Percentiles rank a stretch among this genome's conserved stretches.
These are phyloP conservation scores for Leguminivora glycinivorella DNA, from an alignment of 1,140 invertebrate genomes.

Conservation along the genomic window DNA sequence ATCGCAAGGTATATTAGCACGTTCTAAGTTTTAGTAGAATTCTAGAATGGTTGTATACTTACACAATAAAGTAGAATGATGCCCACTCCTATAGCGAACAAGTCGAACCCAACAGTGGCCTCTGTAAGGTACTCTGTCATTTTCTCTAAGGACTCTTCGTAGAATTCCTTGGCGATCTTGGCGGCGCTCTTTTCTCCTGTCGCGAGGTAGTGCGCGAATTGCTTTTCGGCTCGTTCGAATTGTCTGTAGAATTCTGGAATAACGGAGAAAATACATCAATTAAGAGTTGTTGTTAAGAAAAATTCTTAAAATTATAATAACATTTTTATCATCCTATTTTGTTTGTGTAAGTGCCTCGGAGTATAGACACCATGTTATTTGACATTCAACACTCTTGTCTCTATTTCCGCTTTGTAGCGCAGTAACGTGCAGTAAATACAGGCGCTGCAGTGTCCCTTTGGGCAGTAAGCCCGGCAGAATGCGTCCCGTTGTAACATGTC, in stretches of 20 bases:
- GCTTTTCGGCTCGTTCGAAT: slow-evolving; percentile 74
- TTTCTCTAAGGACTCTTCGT: slow-evolving; percentile 74
- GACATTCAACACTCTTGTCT: no score
- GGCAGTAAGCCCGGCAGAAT: no score
- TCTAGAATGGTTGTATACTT: slow-evolving; percentile 47
- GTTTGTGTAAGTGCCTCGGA: no score
- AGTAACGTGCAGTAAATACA: no score
- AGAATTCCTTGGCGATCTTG: slow-evolving; percentile 76
- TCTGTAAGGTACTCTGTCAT: slow-evolving; percentile 78
- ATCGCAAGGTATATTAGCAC: slow-evolving; percentile 78
- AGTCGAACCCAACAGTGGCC: slow-evolving; percentile 78
- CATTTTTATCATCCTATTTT: no score
- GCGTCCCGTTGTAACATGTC: no score
- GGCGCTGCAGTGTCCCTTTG: no score
- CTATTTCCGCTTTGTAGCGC: no score
- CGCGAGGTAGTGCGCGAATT: slow-evolving; percentile 78
- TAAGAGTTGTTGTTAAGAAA: slow-evolving; percentile 24
- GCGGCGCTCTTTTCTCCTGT: slow-evolving; percentile 69
- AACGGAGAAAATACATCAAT: neutral
- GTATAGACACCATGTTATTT: no score
- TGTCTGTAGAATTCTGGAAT: slow-evolving; percentile 78
- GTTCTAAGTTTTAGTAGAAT: slow-evolving; percentile 75
- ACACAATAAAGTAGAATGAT: slow-evolving; percentile 62
- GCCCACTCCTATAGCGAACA: slow-evolving; percentile 65
- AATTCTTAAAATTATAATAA: no score